Evolutionary conservation across 2,113 vertebrate species (phyloP).

Genomic region (Climacteris rufus): DNA sequence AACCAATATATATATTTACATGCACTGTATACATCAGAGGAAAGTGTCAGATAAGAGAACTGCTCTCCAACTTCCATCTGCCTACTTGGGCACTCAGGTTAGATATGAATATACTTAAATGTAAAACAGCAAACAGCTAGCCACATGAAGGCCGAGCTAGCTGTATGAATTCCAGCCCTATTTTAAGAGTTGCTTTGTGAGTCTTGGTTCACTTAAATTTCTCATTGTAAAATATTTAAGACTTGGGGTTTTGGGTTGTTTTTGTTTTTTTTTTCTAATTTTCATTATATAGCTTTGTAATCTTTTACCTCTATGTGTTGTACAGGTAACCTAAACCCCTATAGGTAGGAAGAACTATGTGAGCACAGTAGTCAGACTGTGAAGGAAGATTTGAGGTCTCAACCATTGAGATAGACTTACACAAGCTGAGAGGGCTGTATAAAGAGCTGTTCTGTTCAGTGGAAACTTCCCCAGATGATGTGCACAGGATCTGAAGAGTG

Average conservation of each 20-base stretch:
- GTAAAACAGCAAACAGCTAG: not conserved
- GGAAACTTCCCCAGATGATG: not conserved
- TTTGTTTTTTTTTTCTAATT: not conserved
- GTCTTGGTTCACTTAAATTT: not conserved
- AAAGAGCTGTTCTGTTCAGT: not conserved
- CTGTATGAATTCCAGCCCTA: rapidly evolving
- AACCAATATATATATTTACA: not conserved
- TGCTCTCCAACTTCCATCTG: not conserved
- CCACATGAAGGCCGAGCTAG: not conserved
- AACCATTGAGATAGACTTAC: not conserved
- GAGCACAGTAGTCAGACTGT: not conserved
- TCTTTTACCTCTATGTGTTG: not conserved
- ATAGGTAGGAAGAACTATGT: not conserved
- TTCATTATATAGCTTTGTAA: not conserved
- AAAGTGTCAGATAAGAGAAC: not conserved
- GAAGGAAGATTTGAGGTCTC: not conserved
- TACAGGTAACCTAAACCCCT: not conserved
- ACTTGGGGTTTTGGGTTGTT: rapidly evolving
- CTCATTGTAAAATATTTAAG: not conserved
- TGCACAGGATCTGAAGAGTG: not conserved
- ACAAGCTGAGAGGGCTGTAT: not conserved
- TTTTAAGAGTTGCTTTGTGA: not conserved
- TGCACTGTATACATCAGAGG: not conserved
- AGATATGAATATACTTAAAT: not conserved
- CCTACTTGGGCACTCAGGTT: not conserved